Conservation (phyloP, 1,140 invertebrate genomes). For the Magallana angulata region DNA sequence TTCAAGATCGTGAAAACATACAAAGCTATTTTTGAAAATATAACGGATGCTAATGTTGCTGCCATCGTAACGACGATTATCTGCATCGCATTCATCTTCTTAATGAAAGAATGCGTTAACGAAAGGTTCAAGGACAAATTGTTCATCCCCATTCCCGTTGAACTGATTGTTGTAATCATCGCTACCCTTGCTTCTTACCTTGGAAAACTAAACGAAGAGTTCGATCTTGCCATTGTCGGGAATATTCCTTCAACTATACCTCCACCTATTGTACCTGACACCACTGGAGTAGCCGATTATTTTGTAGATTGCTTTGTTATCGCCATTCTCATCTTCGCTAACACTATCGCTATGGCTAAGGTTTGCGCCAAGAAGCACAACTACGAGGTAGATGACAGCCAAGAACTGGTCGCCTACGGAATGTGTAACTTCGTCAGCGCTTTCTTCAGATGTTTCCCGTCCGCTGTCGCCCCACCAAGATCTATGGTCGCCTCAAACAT, state of each 20-base stretch:
- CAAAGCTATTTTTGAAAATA: slow-evolving; percentile 69
- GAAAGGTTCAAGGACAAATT: slow-evolving; percentile 87
- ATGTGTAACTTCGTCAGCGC: slow-evolving; percentile 79
- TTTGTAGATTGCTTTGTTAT: slow-evolving; percentile 77
- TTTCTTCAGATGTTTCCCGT: slow-evolving; percentile 82
- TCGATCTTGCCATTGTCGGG: slow-evolving; percentile 78
- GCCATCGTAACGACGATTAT: slow-evolving; percentile 85
- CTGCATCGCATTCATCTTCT: slow-evolving; percentile 85
- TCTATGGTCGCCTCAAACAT: slow-evolving; percentile 83
- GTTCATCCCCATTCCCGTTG: slow-evolving; percentile 90
- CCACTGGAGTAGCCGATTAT: slow-evolving; percentile 65
- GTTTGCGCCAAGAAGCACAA: slow-evolving; percentile 80
- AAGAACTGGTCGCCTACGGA: slow-evolving; percentile 82
- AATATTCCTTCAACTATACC: slow-evolving; percentile 79
- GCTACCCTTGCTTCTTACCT: slow-evolving; percentile 78
- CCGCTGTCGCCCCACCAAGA: slow-evolving; percentile 89
- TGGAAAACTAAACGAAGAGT: slow-evolving; percentile 73
- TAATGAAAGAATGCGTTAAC: slow-evolving; percentile 91
- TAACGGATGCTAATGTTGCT: slow-evolving; percentile 76
- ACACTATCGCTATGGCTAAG: slow-evolving; percentile 80
- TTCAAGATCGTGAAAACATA: slow-evolving; percentile 77
- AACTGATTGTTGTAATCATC: slow-evolving; percentile 87
- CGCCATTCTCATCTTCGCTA: slow-evolving; percentile 79
- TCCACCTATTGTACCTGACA: slow-evolving; percentile 66
- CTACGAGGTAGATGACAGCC: slow-evolving; percentile 80